Base-by-base conservation (phyloP, 1,140 invertebrate species). In the Oncopodura yosiiana region DNA sequence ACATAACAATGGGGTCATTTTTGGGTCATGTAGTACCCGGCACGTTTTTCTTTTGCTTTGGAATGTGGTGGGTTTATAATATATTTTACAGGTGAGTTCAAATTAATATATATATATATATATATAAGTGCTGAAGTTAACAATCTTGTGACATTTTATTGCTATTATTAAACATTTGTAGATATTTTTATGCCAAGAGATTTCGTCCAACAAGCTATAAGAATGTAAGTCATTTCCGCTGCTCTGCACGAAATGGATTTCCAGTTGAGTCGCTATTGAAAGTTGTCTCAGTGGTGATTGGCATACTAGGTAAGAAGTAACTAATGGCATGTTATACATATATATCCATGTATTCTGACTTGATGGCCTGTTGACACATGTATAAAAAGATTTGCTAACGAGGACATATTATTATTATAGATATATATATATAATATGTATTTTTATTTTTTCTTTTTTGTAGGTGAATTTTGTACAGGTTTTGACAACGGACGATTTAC, bases 21-120 rank as follows among this genome's bases (percentile, higher is more conserved):
- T 60, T 64, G 52, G 73, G 73, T 11, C 75, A 77, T 54, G 63
- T 71, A 5, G 60, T 76, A 5, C 75, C 75, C 2, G 75, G 75
- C 43, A 69, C 71, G 9, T 74, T 76, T 53, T 76, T 77, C 64
- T 62, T 71, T 12, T n/a, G 68, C 0, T 74, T 74, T 63, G 68
- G 66, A 0, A n/a, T 74, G 21, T 76, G 74, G 73, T 76, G 72
- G 69, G 65, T 68, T 1, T 64, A 73, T 32, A 68, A 67, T 18
- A 63, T 70, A 18, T 72, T 71, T 51, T 56, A 56, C 34, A 58
- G 64, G 66, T 66, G 42, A 60, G 49, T 26, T 6, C 39, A 56
- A 5, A 26, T 37, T 23, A 6, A 37, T 8, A 16, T 34, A 11
- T 48, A 30, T 32, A 30, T 50, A 19, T 37, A 19, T 23, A 6